Percentiles rank a stretch among this genome's conserved stretches.
These are phyloP conservation scores for Cyanoramphus novaezelandiae DNA, from an alignment of 2,113 vertebrate species.

Conservation along the genomic window DNA sequence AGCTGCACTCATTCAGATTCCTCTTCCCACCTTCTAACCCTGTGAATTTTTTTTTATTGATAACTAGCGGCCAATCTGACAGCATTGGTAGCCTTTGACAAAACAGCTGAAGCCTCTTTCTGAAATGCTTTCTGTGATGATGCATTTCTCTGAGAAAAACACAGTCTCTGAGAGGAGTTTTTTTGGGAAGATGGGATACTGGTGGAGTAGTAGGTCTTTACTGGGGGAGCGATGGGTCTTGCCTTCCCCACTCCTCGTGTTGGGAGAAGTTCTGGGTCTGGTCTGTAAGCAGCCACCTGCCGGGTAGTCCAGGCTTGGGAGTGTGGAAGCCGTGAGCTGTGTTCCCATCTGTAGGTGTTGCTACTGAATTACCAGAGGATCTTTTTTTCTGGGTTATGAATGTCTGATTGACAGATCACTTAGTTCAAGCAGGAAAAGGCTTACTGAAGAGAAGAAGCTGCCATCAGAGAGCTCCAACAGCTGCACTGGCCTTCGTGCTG, in stretches of 20 bases:
- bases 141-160: constrained; percentile 19
- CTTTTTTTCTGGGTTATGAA: not conserved
- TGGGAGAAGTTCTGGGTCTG: not conserved
- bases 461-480: not conserved
- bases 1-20: constrained; percentile 43
- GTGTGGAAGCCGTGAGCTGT: not conserved
- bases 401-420: constrained; percentile 6
- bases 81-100: constrained; percentile 43
- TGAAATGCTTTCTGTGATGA: constrained; percentile 56
- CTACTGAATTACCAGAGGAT: not conserved
- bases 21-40: constrained; percentile 28
- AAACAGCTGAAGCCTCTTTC: constrained; percentile 36
- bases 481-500: not conserved
- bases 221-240: not conserved
- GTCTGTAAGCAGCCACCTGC: constrained; percentile 42
- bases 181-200: constrained; percentile 13
- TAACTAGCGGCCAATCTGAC: constrained; percentile 41
- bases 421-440: not conserved
- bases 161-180: not conserved
- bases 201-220: not conserved
- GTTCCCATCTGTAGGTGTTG: not conserved
- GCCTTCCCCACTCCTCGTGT: not conserved
- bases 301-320: not conserved
- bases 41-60: constrained; percentile 34
- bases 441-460: not conserved